Conservation (phyloP, 2,113 vertebrate genomes). For the Chunga burmeisteri region DNA sequence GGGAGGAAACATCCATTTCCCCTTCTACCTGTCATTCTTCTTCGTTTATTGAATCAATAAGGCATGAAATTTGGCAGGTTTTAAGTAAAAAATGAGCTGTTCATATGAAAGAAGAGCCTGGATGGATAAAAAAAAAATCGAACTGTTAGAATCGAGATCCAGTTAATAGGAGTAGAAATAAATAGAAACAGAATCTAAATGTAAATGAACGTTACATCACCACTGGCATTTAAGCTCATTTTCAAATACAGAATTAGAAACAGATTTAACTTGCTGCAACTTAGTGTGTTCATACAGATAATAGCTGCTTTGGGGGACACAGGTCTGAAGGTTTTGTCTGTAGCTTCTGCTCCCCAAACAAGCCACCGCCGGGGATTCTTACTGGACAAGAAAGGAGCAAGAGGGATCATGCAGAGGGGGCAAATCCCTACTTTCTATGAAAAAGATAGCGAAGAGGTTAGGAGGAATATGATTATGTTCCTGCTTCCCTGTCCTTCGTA, state of each 20-base stretch:
- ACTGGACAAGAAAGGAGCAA: background rate
- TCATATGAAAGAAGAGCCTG: background rate
- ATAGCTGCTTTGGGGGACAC: background rate
- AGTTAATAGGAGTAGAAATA: conserved; percentile 48
- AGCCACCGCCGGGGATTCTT: background rate
- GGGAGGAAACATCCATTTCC: conserved; percentile 26
- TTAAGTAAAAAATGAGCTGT: conserved; percentile 33
- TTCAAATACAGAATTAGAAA: conserved; percentile 4
- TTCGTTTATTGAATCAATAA: background rate
- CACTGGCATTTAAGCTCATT: conserved; percentile 34
- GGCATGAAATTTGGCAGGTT: conserved; percentile 9
- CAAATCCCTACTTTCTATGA: background rate
- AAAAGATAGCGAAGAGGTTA: background rate
- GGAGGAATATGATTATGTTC: background rate
- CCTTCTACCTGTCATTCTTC: conserved; percentile 36
- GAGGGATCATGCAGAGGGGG: background rate
- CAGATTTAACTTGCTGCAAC: background rate
- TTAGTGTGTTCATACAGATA: background rate
- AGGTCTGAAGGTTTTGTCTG: background rate
- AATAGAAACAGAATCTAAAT: conserved; percentile 47
- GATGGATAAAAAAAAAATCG: background rate
- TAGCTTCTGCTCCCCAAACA: background rate
- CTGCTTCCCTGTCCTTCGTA: background rate
- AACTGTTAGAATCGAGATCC: background rate
- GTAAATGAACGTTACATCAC: conserved; percentile 55